Evolutionary conservation across 2,888 invertebrate species (phyloP).

Genomic region (Torymus auratus): DNA sequence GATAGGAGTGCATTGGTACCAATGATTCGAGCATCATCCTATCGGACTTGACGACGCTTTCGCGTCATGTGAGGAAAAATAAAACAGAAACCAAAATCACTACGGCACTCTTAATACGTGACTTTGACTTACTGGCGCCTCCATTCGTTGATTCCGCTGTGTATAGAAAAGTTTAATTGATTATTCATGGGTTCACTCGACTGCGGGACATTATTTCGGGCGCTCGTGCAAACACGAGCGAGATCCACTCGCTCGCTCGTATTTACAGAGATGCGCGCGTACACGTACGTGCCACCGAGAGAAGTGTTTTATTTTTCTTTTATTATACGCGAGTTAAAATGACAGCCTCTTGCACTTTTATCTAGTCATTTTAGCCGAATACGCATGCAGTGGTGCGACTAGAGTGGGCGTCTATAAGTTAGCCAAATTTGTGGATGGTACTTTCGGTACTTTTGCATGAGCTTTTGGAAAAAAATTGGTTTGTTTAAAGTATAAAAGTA

Average conservation of each 20-base stretch:
- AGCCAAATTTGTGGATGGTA: too few species aligned
- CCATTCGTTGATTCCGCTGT: conserved; percentile 88
- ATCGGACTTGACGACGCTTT: conserved; percentile 36
- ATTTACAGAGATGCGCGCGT: conserved; percentile 62
- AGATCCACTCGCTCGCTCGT: conserved; percentile 62
- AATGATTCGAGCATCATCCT: conserved; percentile 9
- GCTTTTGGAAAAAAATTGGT: too few species aligned
- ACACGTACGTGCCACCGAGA: conserved; percentile 42
- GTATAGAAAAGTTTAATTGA: conserved; percentile 75
- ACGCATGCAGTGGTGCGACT: neutral
- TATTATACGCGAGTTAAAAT: conserved; percentile 25
- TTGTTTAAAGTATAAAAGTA: neutral
- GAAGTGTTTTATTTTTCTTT: conserved; percentile 28
- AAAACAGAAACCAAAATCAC: conserved; percentile 62
- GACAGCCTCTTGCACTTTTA: conserved; percentile 29
- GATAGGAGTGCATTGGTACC: conserved; percentile 26
- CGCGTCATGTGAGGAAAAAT: conserved; percentile 43
- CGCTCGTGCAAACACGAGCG: conserved; percentile 66
- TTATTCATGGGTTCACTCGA: conserved; percentile 72
- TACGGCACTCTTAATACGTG: conserved; percentile 73
- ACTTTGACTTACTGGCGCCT: conserved; percentile 81
- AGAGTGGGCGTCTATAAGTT: neutral
- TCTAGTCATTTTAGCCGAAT: conserved; percentile 28
- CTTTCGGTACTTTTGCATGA: too few species aligned
- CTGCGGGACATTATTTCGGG: conserved; percentile 44